phyloP scores from a whole-genome alignment of 2,113 vertebrate species.

The Eurypyga helias region DNA sequence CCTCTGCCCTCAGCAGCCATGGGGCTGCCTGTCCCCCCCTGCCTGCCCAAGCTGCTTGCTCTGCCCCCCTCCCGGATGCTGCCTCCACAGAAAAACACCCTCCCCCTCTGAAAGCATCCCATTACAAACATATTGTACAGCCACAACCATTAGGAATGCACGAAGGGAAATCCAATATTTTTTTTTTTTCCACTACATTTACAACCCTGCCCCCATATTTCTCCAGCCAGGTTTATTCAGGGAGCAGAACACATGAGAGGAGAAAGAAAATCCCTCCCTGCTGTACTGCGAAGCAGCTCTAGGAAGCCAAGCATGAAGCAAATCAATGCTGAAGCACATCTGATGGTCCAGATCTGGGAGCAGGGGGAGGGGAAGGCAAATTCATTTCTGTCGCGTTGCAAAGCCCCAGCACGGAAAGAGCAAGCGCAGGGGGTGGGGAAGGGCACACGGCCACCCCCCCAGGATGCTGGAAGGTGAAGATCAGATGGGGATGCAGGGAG shows the following conservation, averaged over 20 bases:
- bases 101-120: rapidly evolving
- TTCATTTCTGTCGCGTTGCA: not conserved
- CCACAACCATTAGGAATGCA: not conserved
- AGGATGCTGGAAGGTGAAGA: not conserved
- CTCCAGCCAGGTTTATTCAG: not conserved
- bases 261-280: not conserved
- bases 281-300: constrained; percentile 24
- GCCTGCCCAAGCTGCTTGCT: not conserved
- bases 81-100: not conserved
- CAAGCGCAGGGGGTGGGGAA: not conserved
- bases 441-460: not conserved
- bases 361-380: constrained; percentile 16
- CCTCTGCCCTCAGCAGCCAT: not conserved
- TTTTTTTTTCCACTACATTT: not conserved
- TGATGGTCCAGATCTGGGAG: not conserved
- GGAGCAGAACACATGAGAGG: not conserved
- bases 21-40: not conserved
- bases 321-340: not conserved
- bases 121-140: not conserved
- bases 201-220: not conserved
- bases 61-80: not conserved
- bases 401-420: not conserved
- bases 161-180: constrained; percentile 2
- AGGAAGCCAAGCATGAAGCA: not conserved
- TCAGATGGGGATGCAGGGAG: not conserved